These are phyloP conservation scores for Diaphora mendica DNA, from an alignment of 2,888 invertebrate genomes.

Conservation along the genomic window DNA sequence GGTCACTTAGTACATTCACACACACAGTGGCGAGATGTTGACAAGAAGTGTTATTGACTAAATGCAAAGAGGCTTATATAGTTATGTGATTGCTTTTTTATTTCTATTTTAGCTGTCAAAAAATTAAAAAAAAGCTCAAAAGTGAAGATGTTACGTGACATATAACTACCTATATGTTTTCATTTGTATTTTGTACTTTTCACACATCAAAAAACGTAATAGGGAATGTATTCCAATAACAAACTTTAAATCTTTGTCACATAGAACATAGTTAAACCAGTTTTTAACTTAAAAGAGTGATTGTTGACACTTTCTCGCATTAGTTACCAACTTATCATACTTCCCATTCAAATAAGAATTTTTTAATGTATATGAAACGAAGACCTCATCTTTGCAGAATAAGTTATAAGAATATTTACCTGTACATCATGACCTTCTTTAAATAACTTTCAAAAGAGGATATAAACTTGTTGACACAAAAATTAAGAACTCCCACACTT, in stretches of 20 bases:
- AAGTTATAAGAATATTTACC: slow-evolving; percentile 60
- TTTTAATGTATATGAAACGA: no score
- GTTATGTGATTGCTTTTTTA: neutral
- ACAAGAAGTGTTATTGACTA: slow-evolving; percentile 1
- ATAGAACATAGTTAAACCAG: neutral
- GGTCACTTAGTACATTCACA: slow-evolving; percentile 27
- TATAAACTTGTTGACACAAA: slow-evolving; percentile 61
- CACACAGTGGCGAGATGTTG: slow-evolving; percentile 16
- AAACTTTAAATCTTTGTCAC: neutral
- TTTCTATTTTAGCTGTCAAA: neutral
- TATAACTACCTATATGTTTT: neutral
- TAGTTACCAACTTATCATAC: no score
- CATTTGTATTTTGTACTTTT: neutral
- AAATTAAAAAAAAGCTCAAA: neutral
- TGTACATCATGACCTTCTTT: slow-evolving; percentile 67
- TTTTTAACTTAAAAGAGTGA: neutral
- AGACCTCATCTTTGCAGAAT: slow-evolving; percentile 3
- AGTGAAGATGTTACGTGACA: neutral
- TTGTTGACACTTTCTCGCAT: slow-evolving; percentile 15
- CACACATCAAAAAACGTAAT: neutral
- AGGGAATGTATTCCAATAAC: neutral
- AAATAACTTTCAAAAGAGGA: slow-evolving; percentile 64
- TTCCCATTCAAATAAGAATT: neutral
- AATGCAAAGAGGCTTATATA: neutral
- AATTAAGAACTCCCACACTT: slow-evolving; percentile 41